These are phyloP conservation scores for Pterostichus niger DNA, from an alignment of 2,888 invertebrate genomes.

Conservation along the genomic window DNA sequence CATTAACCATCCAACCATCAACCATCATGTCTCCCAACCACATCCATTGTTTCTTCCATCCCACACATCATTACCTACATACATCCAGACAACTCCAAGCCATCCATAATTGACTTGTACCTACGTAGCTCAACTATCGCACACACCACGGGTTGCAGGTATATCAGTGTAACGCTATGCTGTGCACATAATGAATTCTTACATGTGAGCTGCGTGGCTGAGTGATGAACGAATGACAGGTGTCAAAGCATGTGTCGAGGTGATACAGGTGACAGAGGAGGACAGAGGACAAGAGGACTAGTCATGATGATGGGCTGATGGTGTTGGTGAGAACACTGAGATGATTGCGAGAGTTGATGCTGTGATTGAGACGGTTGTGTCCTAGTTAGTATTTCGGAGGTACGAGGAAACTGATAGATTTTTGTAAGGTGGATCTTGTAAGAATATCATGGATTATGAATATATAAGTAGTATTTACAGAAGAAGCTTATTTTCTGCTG, in stretches of 20 bases:
- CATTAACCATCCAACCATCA: constrained; percentile 6
- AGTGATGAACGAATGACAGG: constrained; percentile 36
- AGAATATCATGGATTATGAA: too few species aligned
- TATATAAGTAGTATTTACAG: too few species aligned
- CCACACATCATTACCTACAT: not conserved
- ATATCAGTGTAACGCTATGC: too few species aligned
- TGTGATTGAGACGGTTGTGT: too few species aligned
- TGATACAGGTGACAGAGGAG: constrained; percentile 12
- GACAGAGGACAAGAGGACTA: not conserved
- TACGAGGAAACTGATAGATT: too few species aligned
- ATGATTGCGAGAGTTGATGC: too few species aligned
- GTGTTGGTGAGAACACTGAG: too few species aligned
- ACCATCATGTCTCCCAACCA: not conserved
- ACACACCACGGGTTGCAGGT: constrained; percentile 10
- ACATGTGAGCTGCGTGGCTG: constrained; percentile 21
- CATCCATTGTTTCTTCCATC: constrained; percentile 13
- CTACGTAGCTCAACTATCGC: not conserved
- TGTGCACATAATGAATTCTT: not conserved
- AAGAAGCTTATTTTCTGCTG: too few species aligned
- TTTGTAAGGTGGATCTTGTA: too few species aligned
- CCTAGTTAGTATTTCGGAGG: too few species aligned
- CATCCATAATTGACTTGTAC: constrained; percentile 30
- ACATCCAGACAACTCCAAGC: not conserved
- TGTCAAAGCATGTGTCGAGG: constrained; percentile 27
- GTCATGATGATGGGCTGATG: not conserved